Percentiles rank a stretch among this genome's conserved stretches.
phyloP scores from a whole-genome alignment of 2,113 vertebrate genomes.

The Malaclemys terrapin region DNA sequence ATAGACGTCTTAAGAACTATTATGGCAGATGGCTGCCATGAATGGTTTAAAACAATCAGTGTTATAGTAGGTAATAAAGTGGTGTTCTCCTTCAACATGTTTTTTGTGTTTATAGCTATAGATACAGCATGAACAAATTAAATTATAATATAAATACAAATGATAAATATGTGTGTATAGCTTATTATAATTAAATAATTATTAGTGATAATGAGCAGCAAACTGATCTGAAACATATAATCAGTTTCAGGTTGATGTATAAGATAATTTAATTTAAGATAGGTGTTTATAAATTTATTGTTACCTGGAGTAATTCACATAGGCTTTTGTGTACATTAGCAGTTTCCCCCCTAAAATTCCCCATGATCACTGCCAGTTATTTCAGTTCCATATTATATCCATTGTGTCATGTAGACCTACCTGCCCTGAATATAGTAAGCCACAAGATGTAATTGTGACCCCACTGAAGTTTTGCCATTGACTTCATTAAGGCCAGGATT shows the following conservation, averaged over 20 bases:
- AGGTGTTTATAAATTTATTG: background rate
- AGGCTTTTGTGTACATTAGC: background rate
- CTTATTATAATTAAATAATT: background rate
- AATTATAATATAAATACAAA: background rate
- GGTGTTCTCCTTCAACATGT: background rate
- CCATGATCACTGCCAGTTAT: background rate
- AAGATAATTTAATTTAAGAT: background rate
- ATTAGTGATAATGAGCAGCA: background rate
- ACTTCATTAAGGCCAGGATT: background rate
- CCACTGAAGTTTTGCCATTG: background rate
- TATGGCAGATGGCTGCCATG: background rate
- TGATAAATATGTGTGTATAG: background rate
- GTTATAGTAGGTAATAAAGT: background rate
- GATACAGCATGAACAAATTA: background rate
- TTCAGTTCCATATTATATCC: background rate
- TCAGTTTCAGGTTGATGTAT: background rate
- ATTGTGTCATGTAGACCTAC: fast-evolving
- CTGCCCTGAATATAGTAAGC: background rate
- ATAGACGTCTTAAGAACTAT: slow-evolving; percentile 2
- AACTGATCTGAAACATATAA: background rate
- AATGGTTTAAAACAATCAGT: background rate
- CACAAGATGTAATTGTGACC: background rate
- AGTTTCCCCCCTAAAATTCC: background rate
- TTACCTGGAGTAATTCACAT: background rate
- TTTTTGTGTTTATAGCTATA: background rate